Evolutionary conservation across 2,888 invertebrate genomes (phyloP).

Genomic region (Brachynemurus nebulosus): DNA sequence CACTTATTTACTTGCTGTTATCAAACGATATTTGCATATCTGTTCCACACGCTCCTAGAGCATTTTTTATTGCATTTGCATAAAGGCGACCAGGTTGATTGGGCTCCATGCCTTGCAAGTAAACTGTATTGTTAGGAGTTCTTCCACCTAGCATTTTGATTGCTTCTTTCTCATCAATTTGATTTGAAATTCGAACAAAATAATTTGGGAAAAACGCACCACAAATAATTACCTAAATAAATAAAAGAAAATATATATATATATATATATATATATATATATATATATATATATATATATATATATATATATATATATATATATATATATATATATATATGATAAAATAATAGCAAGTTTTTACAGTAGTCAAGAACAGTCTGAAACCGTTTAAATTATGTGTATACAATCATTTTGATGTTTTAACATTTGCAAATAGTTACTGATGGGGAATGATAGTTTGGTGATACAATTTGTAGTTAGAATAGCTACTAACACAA

Average conservation of each 20-base stretch:
- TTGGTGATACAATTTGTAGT: too few relatives aligned
- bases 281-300: not conserved
- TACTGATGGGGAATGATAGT: too few relatives aligned
- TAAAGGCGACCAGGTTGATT: conserved; percentile 59
- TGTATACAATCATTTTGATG: too few relatives aligned
- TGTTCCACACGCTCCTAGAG: conserved; percentile 36
- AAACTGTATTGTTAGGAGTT: conserved; percentile 66
- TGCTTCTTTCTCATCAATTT: conserved; percentile 48
- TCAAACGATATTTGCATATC: conserved; percentile 38
- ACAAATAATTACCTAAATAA: conserved; percentile 61
- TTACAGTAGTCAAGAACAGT: too few relatives aligned
- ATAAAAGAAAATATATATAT: conserved; percentile 16
- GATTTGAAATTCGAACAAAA: conserved; percentile 45
- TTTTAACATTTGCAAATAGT: too few relatives aligned
- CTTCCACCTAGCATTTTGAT: conserved; percentile 52
- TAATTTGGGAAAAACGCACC: conserved; percentile 93
- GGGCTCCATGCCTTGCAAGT: conserved; percentile 36
- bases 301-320: not conserved
- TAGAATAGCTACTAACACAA: too few relatives aligned
- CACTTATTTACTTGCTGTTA: conserved; percentile 33
- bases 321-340: not conserved
- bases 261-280: too few relatives aligned
- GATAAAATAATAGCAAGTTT: too few relatives aligned
- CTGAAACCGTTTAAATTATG: too few relatives aligned
- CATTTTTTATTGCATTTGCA: conserved; percentile 44